These are phyloP conservation scores for Latrodectus geometricus DNA, from an alignment of 1,140 invertebrate species.

Conservation along the genomic window DNA sequence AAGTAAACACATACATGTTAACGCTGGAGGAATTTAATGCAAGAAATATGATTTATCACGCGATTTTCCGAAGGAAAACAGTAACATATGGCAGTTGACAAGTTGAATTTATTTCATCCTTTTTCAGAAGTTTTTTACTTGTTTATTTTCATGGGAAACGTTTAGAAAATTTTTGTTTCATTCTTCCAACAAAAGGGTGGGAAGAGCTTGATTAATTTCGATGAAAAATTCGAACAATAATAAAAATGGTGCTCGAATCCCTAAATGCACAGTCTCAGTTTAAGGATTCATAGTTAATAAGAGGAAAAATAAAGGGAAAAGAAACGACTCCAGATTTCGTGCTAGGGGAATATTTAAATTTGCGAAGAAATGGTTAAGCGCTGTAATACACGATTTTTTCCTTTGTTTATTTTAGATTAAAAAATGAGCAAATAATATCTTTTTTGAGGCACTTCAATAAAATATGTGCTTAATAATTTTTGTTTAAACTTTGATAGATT, in stretches of 20 bases:
- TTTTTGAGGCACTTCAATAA: no score
- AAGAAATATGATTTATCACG: constrained; percentile 44
- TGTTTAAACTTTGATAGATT: no score
- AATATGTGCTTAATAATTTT: no score
- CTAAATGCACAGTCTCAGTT: no score
- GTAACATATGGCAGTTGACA: constrained; percentile 53
- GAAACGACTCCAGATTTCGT: no score
- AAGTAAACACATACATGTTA: constrained; percentile 21
- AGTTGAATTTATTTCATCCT: constrained; percentile 47
- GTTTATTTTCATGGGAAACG: not conserved
- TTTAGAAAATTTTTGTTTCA: constrained; percentile 11
- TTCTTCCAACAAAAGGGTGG: not conserved
- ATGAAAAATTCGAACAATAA: not conserved
- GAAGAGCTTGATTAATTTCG: constrained; percentile 21
- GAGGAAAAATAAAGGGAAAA: no score
- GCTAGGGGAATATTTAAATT: no score
- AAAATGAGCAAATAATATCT: no score
- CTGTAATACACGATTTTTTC: no score
- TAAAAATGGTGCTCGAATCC: not conserved
- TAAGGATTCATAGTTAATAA: no score
- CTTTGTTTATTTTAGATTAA: no score
- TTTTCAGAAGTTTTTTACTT: constrained; percentile 8
- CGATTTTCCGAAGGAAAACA: constrained; percentile 35
- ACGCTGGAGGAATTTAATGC: constrained; percentile 34
- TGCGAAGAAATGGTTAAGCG: no score